Base-by-base conservation (phyloP, 2,888 invertebrate genomes). In the Belgica antarctica region DNA sequence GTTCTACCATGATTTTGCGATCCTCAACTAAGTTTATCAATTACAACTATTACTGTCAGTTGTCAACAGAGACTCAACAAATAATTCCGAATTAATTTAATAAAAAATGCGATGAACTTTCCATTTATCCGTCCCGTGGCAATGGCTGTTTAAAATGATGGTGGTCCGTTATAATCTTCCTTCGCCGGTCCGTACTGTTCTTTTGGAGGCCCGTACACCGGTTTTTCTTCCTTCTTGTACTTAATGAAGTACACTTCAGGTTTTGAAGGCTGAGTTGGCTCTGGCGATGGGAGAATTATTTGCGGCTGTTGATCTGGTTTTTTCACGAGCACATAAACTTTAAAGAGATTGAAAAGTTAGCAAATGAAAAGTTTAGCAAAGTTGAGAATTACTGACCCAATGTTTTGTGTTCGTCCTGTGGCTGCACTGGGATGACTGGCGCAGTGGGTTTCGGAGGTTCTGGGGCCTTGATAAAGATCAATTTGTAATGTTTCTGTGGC, bases 171-270 rank as follows among this genome's bases (percentile, higher is more conserved):
- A 47, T 65, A 65, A 7, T 65, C 65, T 22, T 1, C 12, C 36
- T 36, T 41, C 2, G 61, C 12, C 8, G 63, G 62, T 1, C 63
- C 46, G 22, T 24, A 36, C 3, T 22, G 24, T 5, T 25, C n/a
- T 24, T 47, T 28, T 52, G 66, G 52, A 15, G 25, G 65, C 70
- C 78, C 77, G 62, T 76, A 75, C 7, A 77, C 75, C 19, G 79
- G 79, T 70, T 77, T 77, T 17, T 74, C 75, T 61, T 77, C 77
- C 80, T 74, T 66, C 82, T 90, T 90, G 82, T 92, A 93, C 82
- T 91, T 87, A 83, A 92, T 92, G 83, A 92, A 92, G 84, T 91
- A 92, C 69, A 92, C 92, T 82, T 92, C 92, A 4, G 92, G 92
- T 79, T 92, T 92, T 83, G 89, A 88, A 61, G 92, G 92, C 77